Conservation (phyloP, 2,797 vertebrate genomes). For the Trachurus trachurus region DNA sequence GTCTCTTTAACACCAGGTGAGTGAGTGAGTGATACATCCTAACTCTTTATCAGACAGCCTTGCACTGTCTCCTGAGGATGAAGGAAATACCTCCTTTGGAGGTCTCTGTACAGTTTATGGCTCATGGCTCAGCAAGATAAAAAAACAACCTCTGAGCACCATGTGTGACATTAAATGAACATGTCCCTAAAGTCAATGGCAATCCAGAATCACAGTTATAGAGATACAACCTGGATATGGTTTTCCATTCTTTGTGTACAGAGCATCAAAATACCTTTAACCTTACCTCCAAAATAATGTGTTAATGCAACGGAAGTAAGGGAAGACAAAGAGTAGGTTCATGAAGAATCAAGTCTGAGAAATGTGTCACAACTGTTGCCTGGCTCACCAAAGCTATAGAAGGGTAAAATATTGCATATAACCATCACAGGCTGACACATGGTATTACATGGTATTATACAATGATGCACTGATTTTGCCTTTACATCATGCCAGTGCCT, state of each 20-base stretch:
- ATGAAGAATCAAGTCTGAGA: background rate
- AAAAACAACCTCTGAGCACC: background rate
- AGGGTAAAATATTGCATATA: background rate
- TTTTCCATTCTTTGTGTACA: background rate
- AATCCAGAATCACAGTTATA: background rate
- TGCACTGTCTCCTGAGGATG: constrained; percentile 8
- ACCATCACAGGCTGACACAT: background rate
- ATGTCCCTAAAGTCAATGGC: background rate
- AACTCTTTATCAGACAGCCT: background rate
- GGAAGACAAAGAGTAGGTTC: background rate
- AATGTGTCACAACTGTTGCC: constrained; percentile 6
- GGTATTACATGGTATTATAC: background rate
- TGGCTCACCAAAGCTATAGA: background rate
- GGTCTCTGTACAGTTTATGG: background rate
- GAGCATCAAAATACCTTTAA: background rate
- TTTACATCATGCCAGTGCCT: background rate
- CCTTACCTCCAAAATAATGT: background rate
- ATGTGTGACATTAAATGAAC: background rate
- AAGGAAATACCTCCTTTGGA: constrained; percentile 3
- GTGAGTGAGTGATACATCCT: background rate
- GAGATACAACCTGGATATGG: background rate
- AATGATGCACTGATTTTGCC: background rate
- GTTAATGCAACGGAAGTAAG: background rate
- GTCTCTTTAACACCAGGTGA: constrained; percentile 3
- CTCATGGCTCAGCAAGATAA: constrained; percentile 6